Evolutionary conservation across 2,888 invertebrate genomes (phyloP).

Genomic region (Lepidocyrtinus sp.): DNA sequence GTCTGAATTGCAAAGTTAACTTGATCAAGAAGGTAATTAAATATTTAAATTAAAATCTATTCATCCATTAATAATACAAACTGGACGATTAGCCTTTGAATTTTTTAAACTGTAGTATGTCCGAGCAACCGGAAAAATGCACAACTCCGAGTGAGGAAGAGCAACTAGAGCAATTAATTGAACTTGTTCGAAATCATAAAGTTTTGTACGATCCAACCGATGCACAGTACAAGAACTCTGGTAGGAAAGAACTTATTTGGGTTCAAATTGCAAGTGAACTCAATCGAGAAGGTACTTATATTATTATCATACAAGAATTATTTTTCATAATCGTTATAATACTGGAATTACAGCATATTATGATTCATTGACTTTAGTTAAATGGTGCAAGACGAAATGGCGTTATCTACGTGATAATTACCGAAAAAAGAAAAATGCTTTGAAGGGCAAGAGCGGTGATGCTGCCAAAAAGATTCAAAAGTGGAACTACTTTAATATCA

Average conservation of each 20-base stretch:
- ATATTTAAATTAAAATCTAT: too few species aligned
- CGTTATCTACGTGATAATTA: conserved; percentile 16
- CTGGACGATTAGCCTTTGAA: too few species aligned
- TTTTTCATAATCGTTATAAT: background rate
- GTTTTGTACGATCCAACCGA: too few species aligned
- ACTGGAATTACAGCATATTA: background rate
- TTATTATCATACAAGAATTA: background rate
- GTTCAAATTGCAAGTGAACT: background rate
- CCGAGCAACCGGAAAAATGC: too few species aligned
- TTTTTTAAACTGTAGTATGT: too few species aligned
- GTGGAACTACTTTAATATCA: conserved; percentile 14
- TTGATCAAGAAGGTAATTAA: too few species aligned
- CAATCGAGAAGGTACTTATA: background rate
- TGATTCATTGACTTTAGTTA: background rate
- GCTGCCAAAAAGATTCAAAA: background rate
- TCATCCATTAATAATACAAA: too few species aligned
- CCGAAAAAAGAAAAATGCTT: background rate
- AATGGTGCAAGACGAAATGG: conserved; percentile 29
- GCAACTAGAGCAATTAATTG: too few species aligned
- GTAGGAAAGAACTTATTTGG: background rate
- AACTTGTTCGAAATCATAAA: too few species aligned
- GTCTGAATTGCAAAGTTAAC: too few species aligned
- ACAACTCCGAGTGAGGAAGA: too few species aligned
- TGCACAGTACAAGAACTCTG: background rate
- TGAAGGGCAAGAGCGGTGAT: conserved; percentile 40